Base-by-base conservation (phyloP, 2,797 vertebrate species). In the Gallinago nigripennis region DNA sequence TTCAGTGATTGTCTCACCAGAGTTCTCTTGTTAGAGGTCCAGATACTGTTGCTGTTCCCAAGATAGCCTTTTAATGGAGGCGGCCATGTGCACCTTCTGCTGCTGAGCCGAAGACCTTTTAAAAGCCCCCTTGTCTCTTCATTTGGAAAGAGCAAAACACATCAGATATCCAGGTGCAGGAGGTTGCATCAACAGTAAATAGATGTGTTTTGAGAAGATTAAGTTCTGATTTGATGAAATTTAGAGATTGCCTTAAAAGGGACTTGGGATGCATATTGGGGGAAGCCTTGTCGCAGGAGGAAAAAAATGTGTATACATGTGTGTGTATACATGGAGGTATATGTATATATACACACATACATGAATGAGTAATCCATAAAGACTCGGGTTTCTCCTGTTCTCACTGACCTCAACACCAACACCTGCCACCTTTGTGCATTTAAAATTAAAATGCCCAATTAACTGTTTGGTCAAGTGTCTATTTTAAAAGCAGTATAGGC, bases 341-440 rank as follows among this genome's bases (percentile, higher is more conserved):
- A 31, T 6, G 11, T 12, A 15, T 10, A 30, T 7, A 16, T 6
- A 12, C 3, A 24, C 12, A 23, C 1, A 31, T 14, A n/a, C 3
- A 35, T 4, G 12, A 43, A 45, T 70, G 70, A 80, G 56, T 61
- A 43, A 56, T 28, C 41, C 30, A 7, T 46, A 30, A 81, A 65
- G 39, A 27, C 39, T 20, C 1, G 3, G 35, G 39, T 48, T 8
- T 56, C 27, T 43, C 28, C 33, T 58, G 16, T 58, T 70, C 51
- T 65, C 33, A 43, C 39, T 71, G 71, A 61, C 20, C 15, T 76
- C 33, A 65, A 39, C 33, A 71, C 23, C 51, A 65, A 27, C 21
- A 12, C 31, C 24, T 20, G 63, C 10, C 17, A 54, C 19, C 19
- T 41, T 65, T 85, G 58, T 81, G 31, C 35, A 17, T 85, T 60